These are phyloP conservation scores for Lepeophtheirus salmonis DNA, from an alignment of 1,140 invertebrate genomes.

Conservation along the genomic window DNA sequence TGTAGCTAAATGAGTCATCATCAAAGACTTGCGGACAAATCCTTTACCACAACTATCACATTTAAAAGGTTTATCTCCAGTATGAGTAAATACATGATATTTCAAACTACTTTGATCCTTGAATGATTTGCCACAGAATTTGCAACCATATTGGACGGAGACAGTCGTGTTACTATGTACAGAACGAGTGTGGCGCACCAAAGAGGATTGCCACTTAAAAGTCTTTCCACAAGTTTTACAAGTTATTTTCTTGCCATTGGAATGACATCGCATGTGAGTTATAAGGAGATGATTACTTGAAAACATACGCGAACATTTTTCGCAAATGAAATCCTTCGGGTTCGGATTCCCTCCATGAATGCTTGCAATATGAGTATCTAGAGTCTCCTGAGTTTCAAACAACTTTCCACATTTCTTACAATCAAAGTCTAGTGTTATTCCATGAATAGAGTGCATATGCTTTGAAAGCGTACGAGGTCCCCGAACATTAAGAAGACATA, in stretches of 20 bases:
- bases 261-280: neutral
- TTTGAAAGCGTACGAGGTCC: neutral
- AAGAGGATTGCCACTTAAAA: conserved; percentile 5
- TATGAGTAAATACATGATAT: conserved; percentile 63
- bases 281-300: neutral
- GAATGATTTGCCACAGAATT: conserved; percentile 5
- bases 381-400: neutral
- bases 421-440: neutral
- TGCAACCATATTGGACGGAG: neutral
- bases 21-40: conserved; percentile 81
- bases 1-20: conserved; percentile 74
- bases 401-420: neutral
- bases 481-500: neutral
- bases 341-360: neutral
- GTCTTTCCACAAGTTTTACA: conserved; percentile 2
- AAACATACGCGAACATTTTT: conserved; percentile 4
- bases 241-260: neutral
- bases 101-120: conserved; percentile 64
- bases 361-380: neutral
- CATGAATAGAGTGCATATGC: neutral
- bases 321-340: neutral
- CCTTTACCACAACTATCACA: conserved; percentile 64
- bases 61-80: conserved; percentile 49
- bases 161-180: neutral
- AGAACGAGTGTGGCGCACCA: neutral